Percentiles rank a stretch among this genome's conserved stretches.
These are phyloP conservation scores for Clostera curtula DNA, from an alignment of 2,888 invertebrate species.

Conservation along the genomic window DNA sequence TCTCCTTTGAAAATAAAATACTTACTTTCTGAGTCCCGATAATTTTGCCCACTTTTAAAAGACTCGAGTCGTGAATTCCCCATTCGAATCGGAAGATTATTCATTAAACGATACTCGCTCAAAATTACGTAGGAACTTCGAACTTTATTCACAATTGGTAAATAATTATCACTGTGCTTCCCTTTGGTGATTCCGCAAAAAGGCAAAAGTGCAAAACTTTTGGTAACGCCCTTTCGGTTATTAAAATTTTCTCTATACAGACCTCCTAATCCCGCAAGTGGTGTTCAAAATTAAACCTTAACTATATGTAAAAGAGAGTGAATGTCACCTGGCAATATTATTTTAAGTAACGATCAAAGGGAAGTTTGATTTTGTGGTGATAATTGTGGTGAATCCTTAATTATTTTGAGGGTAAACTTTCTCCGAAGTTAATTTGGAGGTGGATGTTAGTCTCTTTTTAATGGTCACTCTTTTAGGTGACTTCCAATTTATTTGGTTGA, in stretches of 20 bases:
- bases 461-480: constrained; percentile 70
- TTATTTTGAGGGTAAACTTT: constrained; percentile 75
- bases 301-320: too few species aligned
- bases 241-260: constrained; percentile 60
- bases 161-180: constrained; percentile 66
- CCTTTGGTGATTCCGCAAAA: constrained; percentile 65
- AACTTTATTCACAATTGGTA: constrained; percentile 68
- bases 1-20: constrained; percentile 50
- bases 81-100: constrained; percentile 54
- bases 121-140: constrained; percentile 52
- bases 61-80: constrained; percentile 27
- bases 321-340: constrained; percentile 30
- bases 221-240: constrained; percentile 53
- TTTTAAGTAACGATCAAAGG: constrained; percentile 63
- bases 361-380: constrained; percentile 71
- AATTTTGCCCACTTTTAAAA: constrained; percentile 40
- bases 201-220: constrained; percentile 64
- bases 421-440: constrained; percentile 66
- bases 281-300: constrained; percentile 36
- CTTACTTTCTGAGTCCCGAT: constrained; percentile 37
- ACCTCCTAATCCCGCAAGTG: constrained; percentile 32
- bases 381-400: constrained; percentile 74
- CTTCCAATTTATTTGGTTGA: constrained; percentile 67
- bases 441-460: constrained; percentile 66
- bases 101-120: constrained; percentile 63